These are phyloP conservation scores for Lasioglossum zephyrum DNA, from an alignment of 2,888 invertebrate genomes.

Conservation along the genomic window DNA sequence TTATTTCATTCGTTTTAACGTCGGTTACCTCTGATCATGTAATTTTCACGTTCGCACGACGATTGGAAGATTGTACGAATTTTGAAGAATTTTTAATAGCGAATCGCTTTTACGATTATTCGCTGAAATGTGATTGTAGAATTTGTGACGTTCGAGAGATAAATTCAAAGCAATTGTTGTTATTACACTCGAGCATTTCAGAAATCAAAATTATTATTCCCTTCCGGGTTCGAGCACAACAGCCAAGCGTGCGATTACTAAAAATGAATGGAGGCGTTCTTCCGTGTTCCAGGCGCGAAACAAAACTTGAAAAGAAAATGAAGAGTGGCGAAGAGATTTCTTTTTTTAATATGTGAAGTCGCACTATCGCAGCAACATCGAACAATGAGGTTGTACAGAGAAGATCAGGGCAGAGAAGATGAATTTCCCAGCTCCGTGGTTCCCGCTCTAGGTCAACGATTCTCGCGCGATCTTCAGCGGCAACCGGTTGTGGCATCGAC, in stretches of 20 bases:
- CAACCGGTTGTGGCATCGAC: constrained; percentile 28
- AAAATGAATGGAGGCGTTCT: neutral
- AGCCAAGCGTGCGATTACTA: neutral
- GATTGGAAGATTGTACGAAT: neutral
- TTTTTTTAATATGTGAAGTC: neutral
- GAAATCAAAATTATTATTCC: no score
- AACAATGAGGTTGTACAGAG: neutral
- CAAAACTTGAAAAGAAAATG: neutral
- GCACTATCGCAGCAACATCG: neutral
- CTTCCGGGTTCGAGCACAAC: neutral
- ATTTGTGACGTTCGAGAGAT: neutral
- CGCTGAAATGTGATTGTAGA: neutral
- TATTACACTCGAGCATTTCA: no score
- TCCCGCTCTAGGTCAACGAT: constrained; percentile 29
- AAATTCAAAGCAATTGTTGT: neutral
- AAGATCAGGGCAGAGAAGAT: neutral
- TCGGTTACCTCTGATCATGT: neutral
- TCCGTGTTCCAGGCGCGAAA: neutral
- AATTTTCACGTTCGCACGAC: neutral
- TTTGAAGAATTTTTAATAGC: neutral
- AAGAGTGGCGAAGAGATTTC: neutral
- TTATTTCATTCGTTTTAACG: neutral
- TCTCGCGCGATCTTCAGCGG: constrained; percentile 10
- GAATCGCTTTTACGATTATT: neutral
- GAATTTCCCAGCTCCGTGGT: constrained; percentile 14